Conservation (phyloP, 1,140 invertebrate genomes). For the Agrilus planipennis region DNA sequence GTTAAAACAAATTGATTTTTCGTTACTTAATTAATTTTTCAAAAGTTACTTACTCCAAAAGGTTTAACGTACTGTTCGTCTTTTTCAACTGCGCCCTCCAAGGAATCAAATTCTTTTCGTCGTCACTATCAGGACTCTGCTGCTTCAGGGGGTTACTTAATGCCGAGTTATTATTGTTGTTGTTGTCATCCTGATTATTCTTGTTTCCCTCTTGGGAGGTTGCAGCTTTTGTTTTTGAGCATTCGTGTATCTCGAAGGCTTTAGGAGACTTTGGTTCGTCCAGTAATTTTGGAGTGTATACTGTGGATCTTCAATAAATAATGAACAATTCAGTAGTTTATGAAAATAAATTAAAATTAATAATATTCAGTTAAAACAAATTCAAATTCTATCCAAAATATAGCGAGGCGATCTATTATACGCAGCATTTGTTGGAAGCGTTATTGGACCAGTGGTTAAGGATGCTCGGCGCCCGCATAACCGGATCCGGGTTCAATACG, state of each 20-base stretch:
- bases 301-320: constrained; percentile 39
- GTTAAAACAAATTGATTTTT: too few species aligned
- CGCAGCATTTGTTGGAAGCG: too few species aligned
- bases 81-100: constrained; percentile 80
- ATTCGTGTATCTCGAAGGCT: constrained; percentile 19
- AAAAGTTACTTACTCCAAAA: constrained; percentile 44
- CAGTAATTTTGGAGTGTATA: constrained; percentile 53
- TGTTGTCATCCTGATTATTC: constrained; percentile 20
- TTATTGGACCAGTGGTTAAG: too few species aligned
- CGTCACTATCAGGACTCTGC: constrained; percentile 37
- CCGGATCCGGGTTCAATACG: too few species aligned
- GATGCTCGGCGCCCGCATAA: too few species aligned
- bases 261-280: constrained; percentile 39
- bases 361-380: too few species aligned
- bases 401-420: too few species aligned
- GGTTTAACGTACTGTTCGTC: constrained; percentile 72
- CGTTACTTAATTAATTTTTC: too few species aligned
- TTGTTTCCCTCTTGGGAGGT: constrained; percentile 13
- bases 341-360: too few species aligned
- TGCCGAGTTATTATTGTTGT: constrained; percentile 9
- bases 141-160: constrained; percentile 15
- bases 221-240: constrained; percentile 32
- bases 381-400: too few species aligned
- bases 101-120: constrained; percentile 62
- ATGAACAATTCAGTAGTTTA: too few species aligned